phyloP scores from a whole-genome alignment of 1,140 invertebrate species.

The Psix sp. region DNA sequence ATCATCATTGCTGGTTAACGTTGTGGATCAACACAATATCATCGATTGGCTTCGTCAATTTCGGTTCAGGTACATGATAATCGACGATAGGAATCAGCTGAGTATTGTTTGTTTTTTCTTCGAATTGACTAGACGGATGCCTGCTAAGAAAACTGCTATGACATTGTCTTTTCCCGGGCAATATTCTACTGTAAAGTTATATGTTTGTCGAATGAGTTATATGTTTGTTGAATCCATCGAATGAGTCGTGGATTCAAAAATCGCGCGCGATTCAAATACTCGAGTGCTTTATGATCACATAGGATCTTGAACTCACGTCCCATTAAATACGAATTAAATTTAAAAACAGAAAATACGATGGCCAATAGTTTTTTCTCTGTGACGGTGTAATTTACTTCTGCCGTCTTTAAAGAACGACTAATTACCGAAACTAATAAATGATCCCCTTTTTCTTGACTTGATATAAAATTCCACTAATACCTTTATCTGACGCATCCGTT shows the following conservation, averaged over 20 bases:
- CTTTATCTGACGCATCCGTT: slow-evolving; percentile 24
- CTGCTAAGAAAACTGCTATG: slow-evolving; percentile 17
- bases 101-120: not conserved
- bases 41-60: too few species aligned
- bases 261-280: slow-evolving; percentile 12
- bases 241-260: slow-evolving; percentile 19
- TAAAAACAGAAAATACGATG: slow-evolving; percentile 26
- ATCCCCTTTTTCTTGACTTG: slow-evolving; percentile 12
- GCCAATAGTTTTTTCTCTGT: slow-evolving; percentile 40
- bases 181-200: slow-evolving; percentile 15
- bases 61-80: not conserved
- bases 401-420: slow-evolving; percentile 16
- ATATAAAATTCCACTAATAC: slow-evolving; percentile 23
- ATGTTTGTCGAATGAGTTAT: slow-evolving; percentile 22
- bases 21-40: too few species aligned
- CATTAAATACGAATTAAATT: slow-evolving; percentile 22
- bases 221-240: slow-evolving; percentile 28
- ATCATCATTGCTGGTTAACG: too few species aligned
- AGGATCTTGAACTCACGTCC: slow-evolving; percentile 20
- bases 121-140: slow-evolving; percentile 2
- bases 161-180: slow-evolving; percentile 17
- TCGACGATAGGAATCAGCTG: not conserved
- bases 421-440: slow-evolving; percentile 16
- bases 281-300: slow-evolving; percentile 16
- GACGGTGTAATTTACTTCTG: slow-evolving; percentile 20